phyloP scores from a whole-genome alignment of 2,888 invertebrate species.

The Pyrocoelia pectoralis region DNA sequence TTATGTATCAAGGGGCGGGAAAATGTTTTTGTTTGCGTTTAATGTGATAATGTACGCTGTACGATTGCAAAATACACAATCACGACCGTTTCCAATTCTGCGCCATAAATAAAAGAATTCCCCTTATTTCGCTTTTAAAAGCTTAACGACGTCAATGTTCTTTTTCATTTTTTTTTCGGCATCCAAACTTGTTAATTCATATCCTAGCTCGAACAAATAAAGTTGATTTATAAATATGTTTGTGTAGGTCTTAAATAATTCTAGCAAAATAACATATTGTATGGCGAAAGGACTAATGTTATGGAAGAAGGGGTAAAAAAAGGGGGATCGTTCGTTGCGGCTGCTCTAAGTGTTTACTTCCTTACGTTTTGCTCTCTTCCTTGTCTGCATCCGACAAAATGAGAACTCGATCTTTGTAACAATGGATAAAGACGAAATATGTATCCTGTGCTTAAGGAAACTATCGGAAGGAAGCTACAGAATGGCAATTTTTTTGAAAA shows the following conservation, averaged over 20 bases:
- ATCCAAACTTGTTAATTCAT: not conserved
- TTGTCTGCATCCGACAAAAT: not conserved
- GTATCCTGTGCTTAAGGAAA: not conserved
- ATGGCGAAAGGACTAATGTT: not conserved
- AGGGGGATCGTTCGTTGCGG: not conserved
- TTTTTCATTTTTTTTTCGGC: not conserved
- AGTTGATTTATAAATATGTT: conserved; percentile 1
- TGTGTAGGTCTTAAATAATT: not conserved
- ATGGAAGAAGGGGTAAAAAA: not conserved
- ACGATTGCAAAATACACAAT: conserved; percentile 9
- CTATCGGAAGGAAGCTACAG: not conserved
- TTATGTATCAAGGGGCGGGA: conserved; percentile 12
- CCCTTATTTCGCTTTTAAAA: not conserved
- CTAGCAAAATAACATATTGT: not conserved
- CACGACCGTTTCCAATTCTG: not conserved
- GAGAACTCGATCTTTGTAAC: not conserved
- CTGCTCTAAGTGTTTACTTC: not conserved
- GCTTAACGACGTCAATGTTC: not conserved
- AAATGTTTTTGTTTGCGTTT: conserved; percentile 7
- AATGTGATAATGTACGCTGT: conserved; percentile 7
- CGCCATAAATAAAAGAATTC: not conserved
- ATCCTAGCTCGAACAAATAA: not conserved
- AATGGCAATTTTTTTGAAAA: too few relatives aligned
- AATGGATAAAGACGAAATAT: not conserved
- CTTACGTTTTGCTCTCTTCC: conserved; percentile 1